A percentile compares a stretch with the other conserved stretches of the same genome.
Conservation (phyloP, 2,113 vertebrate genomes). For the Pseudopodoces humilis region DNA sequence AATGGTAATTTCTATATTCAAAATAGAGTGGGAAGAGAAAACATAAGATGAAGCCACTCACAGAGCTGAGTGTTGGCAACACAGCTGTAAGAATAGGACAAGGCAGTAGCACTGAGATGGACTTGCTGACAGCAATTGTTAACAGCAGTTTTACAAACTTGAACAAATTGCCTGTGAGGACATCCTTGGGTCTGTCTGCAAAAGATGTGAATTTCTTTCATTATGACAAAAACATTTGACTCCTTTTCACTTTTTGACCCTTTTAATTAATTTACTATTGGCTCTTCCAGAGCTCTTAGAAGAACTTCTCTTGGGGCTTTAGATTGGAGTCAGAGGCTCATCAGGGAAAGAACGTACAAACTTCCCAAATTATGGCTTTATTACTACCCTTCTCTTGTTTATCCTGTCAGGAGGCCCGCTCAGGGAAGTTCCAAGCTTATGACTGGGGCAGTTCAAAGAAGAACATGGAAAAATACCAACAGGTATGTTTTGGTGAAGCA, state of each 20-base stretch:
- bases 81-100: background rate
- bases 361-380: background rate
- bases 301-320: background rate
- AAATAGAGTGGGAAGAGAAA: background rate
- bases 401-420: background rate
- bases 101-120: background rate
- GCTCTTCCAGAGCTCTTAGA: background rate
- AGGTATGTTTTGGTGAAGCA: background rate
- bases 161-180: background rate
- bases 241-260: background rate
- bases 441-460: conserved; percentile 38
- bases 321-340: background rate
- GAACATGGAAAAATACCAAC: conserved; percentile 27
- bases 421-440: conserved; percentile 35
- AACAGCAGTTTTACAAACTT: background rate
- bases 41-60: background rate
- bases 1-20: background rate
- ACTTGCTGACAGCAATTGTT: background rate
- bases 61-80: background rate
- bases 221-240: background rate
- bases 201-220: fast-evolving
- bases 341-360: background rate
- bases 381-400: background rate
- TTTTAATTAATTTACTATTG: background rate
- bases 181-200: background rate